Conservation (phyloP, 2,888 invertebrate species). For the Dryobota labecula region DNA sequence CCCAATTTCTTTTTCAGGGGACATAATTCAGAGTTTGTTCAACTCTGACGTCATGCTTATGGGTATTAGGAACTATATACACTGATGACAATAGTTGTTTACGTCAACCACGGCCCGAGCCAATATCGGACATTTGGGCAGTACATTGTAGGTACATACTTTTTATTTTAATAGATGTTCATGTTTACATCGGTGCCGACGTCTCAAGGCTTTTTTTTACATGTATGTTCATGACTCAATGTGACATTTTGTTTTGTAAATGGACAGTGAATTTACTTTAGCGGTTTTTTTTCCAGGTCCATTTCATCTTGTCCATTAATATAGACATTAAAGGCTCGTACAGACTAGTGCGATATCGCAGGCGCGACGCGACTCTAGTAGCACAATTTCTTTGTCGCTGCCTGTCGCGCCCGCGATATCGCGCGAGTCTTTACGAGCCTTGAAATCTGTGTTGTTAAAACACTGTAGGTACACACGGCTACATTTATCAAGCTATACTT, state of each 20-base stretch:
- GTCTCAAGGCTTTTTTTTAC: conserved; percentile 19
- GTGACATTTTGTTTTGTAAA: background rate
- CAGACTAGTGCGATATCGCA: too few relatives aligned
- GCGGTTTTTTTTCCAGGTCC: too few relatives aligned
- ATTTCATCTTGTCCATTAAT: too few relatives aligned
- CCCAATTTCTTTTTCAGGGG: background rate
- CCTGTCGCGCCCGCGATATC: too few relatives aligned
- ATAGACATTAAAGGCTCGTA: too few relatives aligned
- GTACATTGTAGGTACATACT: conserved; percentile 30
- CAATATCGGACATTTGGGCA: conserved; percentile 42
- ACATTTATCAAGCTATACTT: too few relatives aligned
- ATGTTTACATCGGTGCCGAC: conserved; percentile 48
- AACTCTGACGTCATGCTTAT: conserved; percentile 42
- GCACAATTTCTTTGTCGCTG: too few relatives aligned
- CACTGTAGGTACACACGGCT: background rate
- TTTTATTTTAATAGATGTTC: conserved; percentile 44
- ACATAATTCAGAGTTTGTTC: background rate
- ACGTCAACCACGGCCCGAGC: conserved; percentile 43
- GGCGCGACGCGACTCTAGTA: too few relatives aligned
- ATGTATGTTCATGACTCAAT: background rate
- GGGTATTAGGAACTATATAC: conserved; percentile 33
- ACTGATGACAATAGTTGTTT: conserved; percentile 61
- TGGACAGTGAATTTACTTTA: too few relatives aligned
- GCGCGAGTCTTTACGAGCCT: too few relatives aligned
- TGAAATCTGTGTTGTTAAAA: too few relatives aligned